Base-by-base conservation (phyloP, 2,888 invertebrate genomes). In the Graphium colonna region DNA sequence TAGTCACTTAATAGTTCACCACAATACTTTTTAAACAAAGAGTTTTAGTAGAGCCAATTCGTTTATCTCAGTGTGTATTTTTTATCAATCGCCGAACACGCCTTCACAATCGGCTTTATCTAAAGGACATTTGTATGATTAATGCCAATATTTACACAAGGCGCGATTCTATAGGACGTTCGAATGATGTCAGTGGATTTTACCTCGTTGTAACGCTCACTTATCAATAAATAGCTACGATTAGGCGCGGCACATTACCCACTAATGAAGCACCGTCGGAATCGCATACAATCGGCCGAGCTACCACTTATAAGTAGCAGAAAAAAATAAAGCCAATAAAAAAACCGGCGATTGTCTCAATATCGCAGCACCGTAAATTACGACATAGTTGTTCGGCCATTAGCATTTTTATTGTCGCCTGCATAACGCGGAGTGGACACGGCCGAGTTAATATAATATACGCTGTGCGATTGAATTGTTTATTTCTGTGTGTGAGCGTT, bases 321-420 rank as follows among this genome's bases (percentile, higher is more conserved):
- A 71, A 67, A 69, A 65, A 59, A 60, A 55, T 57, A 61, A 62
- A 61, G 55, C 54, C 57, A 64, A 71, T 73, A 71, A 73, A 75
- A 72, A 67, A 67, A 64, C 66, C 68, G 67, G 63, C 59, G 69
- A 74, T 72, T 76, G 73, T 75, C 65, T 69, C 67, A 73, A 68
- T 60, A 60, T 65, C 66, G 63, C 66, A 65, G 64, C 65, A 69
- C 71, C 71, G 76, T 87, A 87, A 86, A 82, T 87, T 80, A 87
- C 72, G 71, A 68, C 74, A 70, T 82, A 73, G 77, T 82, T 81
- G 77, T 67, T 48, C 36, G 60, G 61, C 71, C 71, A 88, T 88
- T 88, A 83, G 79, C 87, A 88, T 88, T 82, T 87, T 86, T 88
- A 88, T 83, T 84, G 85, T 86, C 84, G 71, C 79, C 78, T 75